Evolutionary conservation across 2,888 invertebrate species (phyloP).

Genomic region (Netelia virgata): DNA sequence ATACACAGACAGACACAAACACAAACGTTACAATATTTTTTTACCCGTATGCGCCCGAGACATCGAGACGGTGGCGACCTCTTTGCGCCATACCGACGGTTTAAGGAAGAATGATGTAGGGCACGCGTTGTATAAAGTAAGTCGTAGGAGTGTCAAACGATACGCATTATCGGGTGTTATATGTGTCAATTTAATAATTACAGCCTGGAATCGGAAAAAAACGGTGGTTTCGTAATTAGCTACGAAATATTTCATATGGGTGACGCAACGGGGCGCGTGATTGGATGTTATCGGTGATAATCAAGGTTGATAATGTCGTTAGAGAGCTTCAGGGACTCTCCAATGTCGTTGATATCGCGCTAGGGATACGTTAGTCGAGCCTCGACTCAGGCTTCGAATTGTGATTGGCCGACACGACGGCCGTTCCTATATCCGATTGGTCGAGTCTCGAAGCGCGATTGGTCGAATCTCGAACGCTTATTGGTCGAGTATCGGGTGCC

Average conservation of each 20-base stretch:
- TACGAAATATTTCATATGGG: neutral
- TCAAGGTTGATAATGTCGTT: neutral
- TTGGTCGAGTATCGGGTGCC: neutral
- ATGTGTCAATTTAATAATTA: neutral
- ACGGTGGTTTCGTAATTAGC: neutral
- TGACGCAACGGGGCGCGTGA: neutral
- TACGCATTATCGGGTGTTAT: neutral
- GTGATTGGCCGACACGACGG: slow-evolving; percentile 19
- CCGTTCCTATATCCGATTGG: slow-evolving; percentile 31
- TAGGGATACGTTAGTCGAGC: slow-evolving; percentile 12
- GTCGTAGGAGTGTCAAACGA: neutral
- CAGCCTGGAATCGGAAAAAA: neutral
- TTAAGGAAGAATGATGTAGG: neutral
- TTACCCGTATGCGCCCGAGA: slow-evolving; percentile 37
- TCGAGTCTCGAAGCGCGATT: neutral
- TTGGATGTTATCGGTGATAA: neutral
- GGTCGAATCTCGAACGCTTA: neutral
- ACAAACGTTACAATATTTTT: slow-evolving; percentile 35
- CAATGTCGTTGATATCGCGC: slow-evolving; percentile 22
- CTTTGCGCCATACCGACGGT: neutral
- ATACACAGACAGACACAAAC: neutral
- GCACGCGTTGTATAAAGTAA: neutral
- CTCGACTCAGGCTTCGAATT: slow-evolving; percentile 10
- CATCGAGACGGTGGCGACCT: neutral
- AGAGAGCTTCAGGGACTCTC: neutral